A percentile compares a stretch with the other conserved stretches of the same genome.
Evolutionary conservation across 2,113 vertebrate genomes (phyloP).

Genomic region (Istiophorus platypterus): DNA sequence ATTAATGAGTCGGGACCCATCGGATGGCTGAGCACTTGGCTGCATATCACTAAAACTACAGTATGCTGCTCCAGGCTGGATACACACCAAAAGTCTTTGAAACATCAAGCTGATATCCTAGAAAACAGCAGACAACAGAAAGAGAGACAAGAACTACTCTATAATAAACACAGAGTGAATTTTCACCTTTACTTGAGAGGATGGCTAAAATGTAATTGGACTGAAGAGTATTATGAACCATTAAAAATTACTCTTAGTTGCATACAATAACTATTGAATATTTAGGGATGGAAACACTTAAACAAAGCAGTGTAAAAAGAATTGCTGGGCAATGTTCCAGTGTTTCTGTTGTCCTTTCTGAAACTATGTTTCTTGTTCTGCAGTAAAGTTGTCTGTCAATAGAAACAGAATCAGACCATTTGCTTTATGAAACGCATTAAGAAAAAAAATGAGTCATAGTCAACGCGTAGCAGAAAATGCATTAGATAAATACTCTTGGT

Average conservation of each 20-base stretch:
- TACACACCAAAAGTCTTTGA: constrained; percentile 8
- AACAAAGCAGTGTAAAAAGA: not conserved
- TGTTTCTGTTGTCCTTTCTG: constrained; percentile 4
- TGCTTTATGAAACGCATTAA: not conserved
- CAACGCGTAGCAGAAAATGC: not conserved
- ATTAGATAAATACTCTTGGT: not conserved
- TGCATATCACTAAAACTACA: constrained; percentile 34
- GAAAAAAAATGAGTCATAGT: not conserved
- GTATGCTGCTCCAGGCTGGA: constrained; percentile 13
- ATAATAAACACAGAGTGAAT: not conserved
- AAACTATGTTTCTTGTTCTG: not conserved
- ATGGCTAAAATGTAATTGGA: not conserved
- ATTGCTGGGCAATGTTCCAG: not conserved
- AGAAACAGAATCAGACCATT: not conserved
- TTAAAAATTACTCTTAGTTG: not conserved
- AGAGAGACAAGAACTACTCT: not conserved
- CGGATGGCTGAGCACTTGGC: constrained; percentile 46
- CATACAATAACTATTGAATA: not conserved
- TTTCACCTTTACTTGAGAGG: not conserved
- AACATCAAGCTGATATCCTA: constrained; percentile 16
- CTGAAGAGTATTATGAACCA: not conserved
- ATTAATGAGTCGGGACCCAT: constrained; percentile 25
- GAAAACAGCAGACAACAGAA: not conserved
- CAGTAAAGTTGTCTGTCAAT: not conserved
- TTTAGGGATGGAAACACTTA: not conserved